Evolutionary conservation across 2,888 invertebrate species (phyloP).

Genomic region (Ferrisia virgata): DNA sequence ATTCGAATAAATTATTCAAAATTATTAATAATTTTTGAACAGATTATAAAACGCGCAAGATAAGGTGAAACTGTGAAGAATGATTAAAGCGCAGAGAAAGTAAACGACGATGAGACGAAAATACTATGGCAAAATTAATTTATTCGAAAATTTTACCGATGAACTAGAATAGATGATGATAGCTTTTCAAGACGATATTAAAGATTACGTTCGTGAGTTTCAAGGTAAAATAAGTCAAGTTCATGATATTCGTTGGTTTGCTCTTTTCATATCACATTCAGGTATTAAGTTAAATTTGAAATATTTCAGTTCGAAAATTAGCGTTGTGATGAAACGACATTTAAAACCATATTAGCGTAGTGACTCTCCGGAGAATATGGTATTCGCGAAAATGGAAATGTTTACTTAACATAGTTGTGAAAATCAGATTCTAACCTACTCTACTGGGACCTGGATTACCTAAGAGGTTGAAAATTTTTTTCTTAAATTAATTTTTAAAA

Average conservation of each 20-base stretch:
- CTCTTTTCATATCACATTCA: background rate
- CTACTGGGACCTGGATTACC: background rate
- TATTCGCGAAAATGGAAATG: background rate
- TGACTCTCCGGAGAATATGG: background rate
- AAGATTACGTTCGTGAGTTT: background rate
- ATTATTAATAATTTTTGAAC: background rate
- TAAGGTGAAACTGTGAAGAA: background rate
- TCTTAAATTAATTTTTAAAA: background rate
- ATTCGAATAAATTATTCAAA: background rate
- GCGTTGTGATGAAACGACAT: background rate
- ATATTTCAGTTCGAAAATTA: background rate
- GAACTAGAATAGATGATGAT: background rate
- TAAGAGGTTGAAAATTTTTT: background rate
- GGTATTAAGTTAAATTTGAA: background rate
- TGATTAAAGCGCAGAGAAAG: background rate
- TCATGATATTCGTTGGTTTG: background rate
- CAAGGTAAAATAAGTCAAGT: background rate
- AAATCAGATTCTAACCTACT: background rate
- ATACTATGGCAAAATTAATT: background rate
- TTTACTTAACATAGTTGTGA: background rate
- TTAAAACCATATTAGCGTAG: background rate
- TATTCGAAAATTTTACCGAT: background rate
- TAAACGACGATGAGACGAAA: background rate
- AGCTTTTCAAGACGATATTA: background rate
- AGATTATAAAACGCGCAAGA: background rate